phyloP scores from a whole-genome alignment of 2,113 vertebrate genomes.

The Monarcha castaneiventris region DNA sequence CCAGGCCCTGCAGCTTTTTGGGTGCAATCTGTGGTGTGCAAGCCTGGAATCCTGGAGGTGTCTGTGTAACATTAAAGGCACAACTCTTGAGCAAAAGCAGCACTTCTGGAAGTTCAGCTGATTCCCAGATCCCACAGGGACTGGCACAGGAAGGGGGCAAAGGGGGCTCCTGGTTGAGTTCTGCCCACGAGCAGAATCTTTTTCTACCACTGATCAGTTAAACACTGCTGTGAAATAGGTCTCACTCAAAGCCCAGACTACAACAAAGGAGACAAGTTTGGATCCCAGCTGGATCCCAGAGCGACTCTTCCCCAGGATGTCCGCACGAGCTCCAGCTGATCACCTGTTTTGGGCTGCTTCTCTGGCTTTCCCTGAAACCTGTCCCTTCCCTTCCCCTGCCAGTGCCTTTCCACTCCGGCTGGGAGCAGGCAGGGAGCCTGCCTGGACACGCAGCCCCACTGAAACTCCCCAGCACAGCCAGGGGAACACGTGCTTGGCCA shows the following conservation, averaged over 20 bases:
- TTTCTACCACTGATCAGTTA: background rate
- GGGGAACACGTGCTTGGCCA: slow-evolving; percentile 50
- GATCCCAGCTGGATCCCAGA: background rate
- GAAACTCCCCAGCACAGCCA: slow-evolving; percentile 11
- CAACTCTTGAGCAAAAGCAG: background rate
- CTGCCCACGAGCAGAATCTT: background rate
- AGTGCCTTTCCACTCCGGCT: background rate
- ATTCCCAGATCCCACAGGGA: background rate
- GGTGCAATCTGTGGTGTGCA: background rate
- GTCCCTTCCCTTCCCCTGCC: background rate
- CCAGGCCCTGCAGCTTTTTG: background rate
- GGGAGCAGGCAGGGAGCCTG: slow-evolving; percentile 24
- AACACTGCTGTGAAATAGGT: background rate
- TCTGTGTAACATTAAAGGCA: background rate
- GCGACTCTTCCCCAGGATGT: background rate
- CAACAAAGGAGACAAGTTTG: background rate
- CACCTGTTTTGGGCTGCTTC: background rate
- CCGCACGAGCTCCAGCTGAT: background rate
- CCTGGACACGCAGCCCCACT: slow-evolving; percentile 36
- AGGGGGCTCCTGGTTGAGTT: background rate
- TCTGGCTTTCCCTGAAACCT: background rate
- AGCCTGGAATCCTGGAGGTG: background rate
- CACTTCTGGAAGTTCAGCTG: background rate
- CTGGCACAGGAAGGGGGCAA: background rate
- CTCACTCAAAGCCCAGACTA: background rate